These are phyloP conservation scores for Amblyopsis rosae DNA, from an alignment of 2,113 vertebrate species.

Conservation along the genomic window DNA sequence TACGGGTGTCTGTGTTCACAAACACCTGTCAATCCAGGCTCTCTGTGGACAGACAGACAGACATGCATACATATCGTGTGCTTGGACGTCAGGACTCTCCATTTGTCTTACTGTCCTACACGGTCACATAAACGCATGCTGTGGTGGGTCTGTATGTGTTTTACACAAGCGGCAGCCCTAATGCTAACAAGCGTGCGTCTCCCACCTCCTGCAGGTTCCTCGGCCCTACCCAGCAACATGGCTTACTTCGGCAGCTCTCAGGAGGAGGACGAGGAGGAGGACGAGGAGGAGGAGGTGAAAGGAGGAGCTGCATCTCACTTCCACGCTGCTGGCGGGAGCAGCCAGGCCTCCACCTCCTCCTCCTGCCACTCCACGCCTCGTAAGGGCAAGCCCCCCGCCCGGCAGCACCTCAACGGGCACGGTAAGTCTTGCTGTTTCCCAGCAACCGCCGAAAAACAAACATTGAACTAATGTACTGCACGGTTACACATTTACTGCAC, in stretches of 20 bases:
- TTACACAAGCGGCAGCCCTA: neutral
- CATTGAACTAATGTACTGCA: too few relatives aligned
- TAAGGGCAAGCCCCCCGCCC: slow-evolving; percentile 88
- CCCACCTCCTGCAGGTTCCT: slow-evolving; percentile 79
- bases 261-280: slow-evolving; percentile 91
- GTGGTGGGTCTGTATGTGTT: slow-evolving; percentile 9
- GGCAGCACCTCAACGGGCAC: slow-evolving; percentile 90
- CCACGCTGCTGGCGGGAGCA: slow-evolving; percentile 57
- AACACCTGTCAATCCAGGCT: neutral
- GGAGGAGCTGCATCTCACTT: slow-evolving; percentile 33
- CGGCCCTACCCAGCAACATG: slow-evolving; percentile 96
- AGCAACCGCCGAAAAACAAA: too few relatives aligned
- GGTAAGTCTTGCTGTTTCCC: slow-evolving; percentile 68
- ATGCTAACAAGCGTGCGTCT: neutral
- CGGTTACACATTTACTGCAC: too few relatives aligned
- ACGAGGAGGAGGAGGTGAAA: slow-evolving; percentile 83
- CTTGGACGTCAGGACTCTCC: too few relatives aligned
- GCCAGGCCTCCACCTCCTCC: slow-evolving; percentile 85
- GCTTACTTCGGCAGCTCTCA: slow-evolving; percentile 98
- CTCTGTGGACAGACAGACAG: neutral
- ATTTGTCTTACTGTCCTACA: too few relatives aligned
- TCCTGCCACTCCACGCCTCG: slow-evolving; percentile 97
- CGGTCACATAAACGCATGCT: neutral
- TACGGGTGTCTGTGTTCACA: too few relatives aligned
- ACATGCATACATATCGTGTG: neutral